Evolutionary conservation across 2,888 invertebrate species (phyloP), one percentile per base, ranked within the genome.

Genomic region (Tuta absoluta): DNA sequence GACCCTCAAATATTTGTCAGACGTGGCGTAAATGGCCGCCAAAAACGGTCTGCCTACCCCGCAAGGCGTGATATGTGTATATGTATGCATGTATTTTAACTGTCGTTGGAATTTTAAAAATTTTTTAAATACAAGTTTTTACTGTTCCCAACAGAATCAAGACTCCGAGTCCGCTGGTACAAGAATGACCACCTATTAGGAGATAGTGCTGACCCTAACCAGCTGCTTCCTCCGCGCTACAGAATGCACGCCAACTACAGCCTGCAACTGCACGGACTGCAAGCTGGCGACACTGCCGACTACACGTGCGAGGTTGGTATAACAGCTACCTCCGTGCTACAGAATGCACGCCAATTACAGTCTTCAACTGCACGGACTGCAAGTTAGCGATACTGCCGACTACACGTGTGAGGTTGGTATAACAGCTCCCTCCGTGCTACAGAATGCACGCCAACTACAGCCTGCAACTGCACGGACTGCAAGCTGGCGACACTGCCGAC

Each of bases 211-310:
- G 92, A 93, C 65, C 84, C 91, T 1, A 86, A 92, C 70, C 82
- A 86, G 10, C 75, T 85, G 12, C 79, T 92, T 21, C 93, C 94
- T 0, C 91, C 93, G 28, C 88, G 95, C 24, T 87, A 95, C 56
- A 89, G 91, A 67, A 90, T 96, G 80, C 94, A 94, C 88, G 81
- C 92, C 64, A 96, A 96, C 85, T 94, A 94, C 76, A 96, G 95
- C 65, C 85, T 96, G 63, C 94, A 95, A 81, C 90, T 95, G 3
- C 87, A 91, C 4, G 78, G 81, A 1, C 87, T 95, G 12, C 83
- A 89, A 28, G 90, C 93, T 0, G 78, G 82, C 11, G 95, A 95
- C 72, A 93, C 94, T 0, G 95, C 94, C 0, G 92, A 93, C 70
- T 95, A 95, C 72, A 93, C 93, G 10, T 95, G 95, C 71, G 94